phyloP scores from a whole-genome alignment of 1,140 invertebrate species.

The Drosophila santomea region DNA sequence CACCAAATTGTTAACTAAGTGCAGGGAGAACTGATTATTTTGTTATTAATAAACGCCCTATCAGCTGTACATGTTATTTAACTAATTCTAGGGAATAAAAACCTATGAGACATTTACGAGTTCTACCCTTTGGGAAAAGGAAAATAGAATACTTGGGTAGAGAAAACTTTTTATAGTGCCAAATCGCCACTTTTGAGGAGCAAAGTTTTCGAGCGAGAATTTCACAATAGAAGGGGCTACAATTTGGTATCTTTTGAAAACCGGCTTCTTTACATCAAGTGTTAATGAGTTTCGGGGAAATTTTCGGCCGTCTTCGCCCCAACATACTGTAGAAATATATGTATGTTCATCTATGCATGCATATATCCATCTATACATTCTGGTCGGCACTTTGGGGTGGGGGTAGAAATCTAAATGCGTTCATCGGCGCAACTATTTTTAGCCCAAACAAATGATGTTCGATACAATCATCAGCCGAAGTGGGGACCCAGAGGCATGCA shows the following conservation, averaged over 20 bases:
- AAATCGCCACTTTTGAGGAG: slow-evolving; percentile 16
- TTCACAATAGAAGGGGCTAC: slow-evolving; percentile 47
- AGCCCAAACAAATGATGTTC: slow-evolving; percentile 77
- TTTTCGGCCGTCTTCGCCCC: slow-evolving; percentile 23
- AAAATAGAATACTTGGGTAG: neutral
- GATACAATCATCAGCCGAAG: slow-evolving; percentile 62
- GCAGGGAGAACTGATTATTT: slow-evolving; percentile 2
- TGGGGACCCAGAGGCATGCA: slow-evolving; percentile 40
- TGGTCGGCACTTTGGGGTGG: slow-evolving; percentile 28
- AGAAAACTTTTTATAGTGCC: slow-evolving; percentile 13
- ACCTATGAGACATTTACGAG: neutral
- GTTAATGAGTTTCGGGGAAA: slow-evolving; percentile 61
- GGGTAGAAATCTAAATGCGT: slow-evolving; percentile 72
- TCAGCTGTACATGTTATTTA: neutral
- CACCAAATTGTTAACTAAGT: slow-evolving; percentile 1
- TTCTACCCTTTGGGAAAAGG: slow-evolving; percentile 20
- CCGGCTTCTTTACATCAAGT: slow-evolving; percentile 58
- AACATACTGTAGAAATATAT: slow-evolving; percentile 21
- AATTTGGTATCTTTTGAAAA: slow-evolving; percentile 24
- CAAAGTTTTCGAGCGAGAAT: slow-evolving; percentile 53
- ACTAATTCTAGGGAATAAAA: neutral
- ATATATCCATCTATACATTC: slow-evolving; percentile 40
- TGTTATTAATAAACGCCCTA: neutral
- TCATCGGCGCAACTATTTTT: slow-evolving; percentile 75
- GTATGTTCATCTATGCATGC: slow-evolving; percentile 17